phyloP scores from a whole-genome alignment of 2,888 invertebrate species.

The Argyra leucocephala region DNA sequence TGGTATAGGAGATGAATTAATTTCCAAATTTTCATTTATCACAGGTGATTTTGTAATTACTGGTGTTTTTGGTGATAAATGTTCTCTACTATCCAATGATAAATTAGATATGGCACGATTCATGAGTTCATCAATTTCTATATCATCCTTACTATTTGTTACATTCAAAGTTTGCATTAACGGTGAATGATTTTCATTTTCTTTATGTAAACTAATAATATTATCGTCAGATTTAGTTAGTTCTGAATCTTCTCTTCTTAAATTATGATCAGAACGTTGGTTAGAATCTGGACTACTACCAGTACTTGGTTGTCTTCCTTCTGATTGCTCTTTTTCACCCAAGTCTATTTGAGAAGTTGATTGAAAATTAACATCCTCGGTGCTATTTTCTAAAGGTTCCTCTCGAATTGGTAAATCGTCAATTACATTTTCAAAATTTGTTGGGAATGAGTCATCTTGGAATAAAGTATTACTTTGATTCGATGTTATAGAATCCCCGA shows the following conservation, averaged over 20 bases:
- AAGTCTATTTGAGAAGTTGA: background rate
- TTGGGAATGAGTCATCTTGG: background rate
- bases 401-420: background rate
- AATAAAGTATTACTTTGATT: background rate
- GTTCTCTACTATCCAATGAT: conserved; percentile 41
- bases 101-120: conserved; percentile 43
- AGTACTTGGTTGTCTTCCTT: conserved; percentile 29
- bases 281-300: conserved; percentile 38
- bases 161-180: conserved; percentile 25
- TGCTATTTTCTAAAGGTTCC: background rate
- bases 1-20: conserved; percentile 12
- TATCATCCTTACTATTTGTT: conserved; percentile 37
- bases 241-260: conserved; percentile 15
- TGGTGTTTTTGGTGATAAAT: conserved; percentile 34
- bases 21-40: conserved; percentile 16
- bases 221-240: conserved; percentile 32
- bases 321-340: background rate
- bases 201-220: conserved; percentile 32
- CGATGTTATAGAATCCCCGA: background rate
- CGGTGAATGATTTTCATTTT: conserved; percentile 24
- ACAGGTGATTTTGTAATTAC: conserved; percentile 24
- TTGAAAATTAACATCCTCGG: background rate
- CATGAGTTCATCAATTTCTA: conserved; percentile 44
- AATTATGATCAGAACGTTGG: conserved; percentile 31
- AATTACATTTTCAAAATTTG: background rate